Base-by-base conservation (phyloP, 2,113 vertebrate genomes). In the Rousettus leschenaultii region DNA sequence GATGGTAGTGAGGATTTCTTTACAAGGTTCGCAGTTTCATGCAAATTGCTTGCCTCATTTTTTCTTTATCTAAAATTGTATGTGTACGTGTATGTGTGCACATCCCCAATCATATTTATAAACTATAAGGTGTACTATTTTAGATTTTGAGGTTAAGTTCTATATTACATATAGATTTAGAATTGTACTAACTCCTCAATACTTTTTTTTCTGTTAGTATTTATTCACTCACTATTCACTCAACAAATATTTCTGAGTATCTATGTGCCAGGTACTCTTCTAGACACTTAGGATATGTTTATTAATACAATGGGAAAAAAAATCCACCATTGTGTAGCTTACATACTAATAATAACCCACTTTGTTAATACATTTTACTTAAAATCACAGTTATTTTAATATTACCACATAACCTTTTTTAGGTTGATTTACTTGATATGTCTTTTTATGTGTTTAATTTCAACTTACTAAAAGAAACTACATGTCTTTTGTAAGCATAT, bases 1-100 rank as follows among this genome's bases (percentile, higher is more conserved):
- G 63, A 18, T 94, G 0, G 0, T 24, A 84, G 22, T 89, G 35
- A 94, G 80, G 55, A 82, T 95, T 97, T 97, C 59, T 74, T 40
- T 92, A 0, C 61, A 22, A 5, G 70, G 5, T 24, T 94, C 33
- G 86, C 0, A 0, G 1, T 92, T 97, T 95, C 91, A 93, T 87
- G 11, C 7, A 96, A 97, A 96, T 82, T 18, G 40, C 57, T 74
- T 12, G 21, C 12, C 7, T 95, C 63, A 0, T 48, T 74, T 71
- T 66, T 86, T 10, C 5, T 79, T 43, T 94, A 80, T 48, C 53
- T 77, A 70, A 91, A 80, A 51, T 55, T 53, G 4, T 26, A 5
- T 51, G 5, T 75, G 0, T 22, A 9, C 6, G 24, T 66, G 19
- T 63, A 19, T 38, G 30, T 28, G 9, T 68, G 4, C 0, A 24